These are phyloP conservation scores for Falco berigora DNA, from an alignment of 2,797 vertebrate species.

Conservation along the genomic window DNA sequence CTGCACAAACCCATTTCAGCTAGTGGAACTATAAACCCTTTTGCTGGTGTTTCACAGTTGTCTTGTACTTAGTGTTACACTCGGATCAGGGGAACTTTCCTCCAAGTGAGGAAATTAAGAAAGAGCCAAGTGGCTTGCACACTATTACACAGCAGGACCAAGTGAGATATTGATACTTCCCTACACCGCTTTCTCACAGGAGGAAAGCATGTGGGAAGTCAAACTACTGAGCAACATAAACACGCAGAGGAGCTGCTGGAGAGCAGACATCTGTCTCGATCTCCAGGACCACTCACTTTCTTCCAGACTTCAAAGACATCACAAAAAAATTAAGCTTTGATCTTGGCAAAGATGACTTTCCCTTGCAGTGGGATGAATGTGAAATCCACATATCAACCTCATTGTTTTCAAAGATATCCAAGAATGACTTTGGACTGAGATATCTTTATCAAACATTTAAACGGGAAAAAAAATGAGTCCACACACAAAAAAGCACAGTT, in stretches of 20 bases:
- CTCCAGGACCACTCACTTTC: not conserved
- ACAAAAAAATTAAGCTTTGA: not conserved
- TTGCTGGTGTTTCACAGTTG: not conserved
- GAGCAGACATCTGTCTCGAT: not conserved
- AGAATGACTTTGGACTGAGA: not conserved
- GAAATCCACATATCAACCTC: not conserved
- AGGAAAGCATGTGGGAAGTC: not conserved
- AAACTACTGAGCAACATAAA: not conserved
- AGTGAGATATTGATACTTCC: not conserved
- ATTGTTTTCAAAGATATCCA: not conserved
- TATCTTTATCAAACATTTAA: not conserved
- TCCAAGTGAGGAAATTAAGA: not conserved
- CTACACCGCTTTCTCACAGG: not conserved
- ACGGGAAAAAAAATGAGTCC: not conserved
- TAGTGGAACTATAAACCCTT: not conserved
- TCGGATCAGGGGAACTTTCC: not conserved
- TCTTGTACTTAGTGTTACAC: not conserved
- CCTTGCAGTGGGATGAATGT: too few species aligned
- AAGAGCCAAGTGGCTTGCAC: not conserved
- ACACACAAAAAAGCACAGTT: not conserved
- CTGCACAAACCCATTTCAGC: not conserved
- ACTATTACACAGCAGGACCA: not conserved
- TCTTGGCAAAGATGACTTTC: not conserved
- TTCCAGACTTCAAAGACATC: not conserved
- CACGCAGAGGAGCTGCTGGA: not conserved